Conservation (phyloP, 2,797 vertebrate genomes). For the Clamator glandarius region DNA sequence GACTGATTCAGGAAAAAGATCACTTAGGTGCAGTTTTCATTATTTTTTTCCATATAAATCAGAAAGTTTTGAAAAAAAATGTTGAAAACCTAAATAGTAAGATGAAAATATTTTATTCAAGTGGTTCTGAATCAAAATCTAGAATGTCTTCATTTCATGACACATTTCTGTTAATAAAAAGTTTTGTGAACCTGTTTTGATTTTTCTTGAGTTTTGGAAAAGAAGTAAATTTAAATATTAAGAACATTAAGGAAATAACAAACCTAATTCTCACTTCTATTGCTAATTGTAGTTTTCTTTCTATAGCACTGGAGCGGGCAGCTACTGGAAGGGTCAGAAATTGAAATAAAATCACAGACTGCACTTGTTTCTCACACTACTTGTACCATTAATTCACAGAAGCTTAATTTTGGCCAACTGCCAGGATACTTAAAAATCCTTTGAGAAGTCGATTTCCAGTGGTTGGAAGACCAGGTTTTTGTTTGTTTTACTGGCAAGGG, state of each 20-base stretch:
- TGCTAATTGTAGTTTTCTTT: neutral
- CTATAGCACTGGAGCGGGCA: accelerated
- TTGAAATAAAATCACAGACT: neutral
- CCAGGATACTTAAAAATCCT: neutral
- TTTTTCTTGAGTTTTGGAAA: neutral
- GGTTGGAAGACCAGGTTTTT: neutral
- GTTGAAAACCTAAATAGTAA: neutral
- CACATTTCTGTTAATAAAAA: neutral
- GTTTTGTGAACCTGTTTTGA: accelerated
- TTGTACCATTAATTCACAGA: neutral
- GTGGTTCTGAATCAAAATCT: neutral
- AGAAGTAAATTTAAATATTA: neutral
- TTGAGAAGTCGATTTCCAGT: neutral
- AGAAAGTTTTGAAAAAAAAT: neutral
- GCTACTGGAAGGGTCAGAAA: neutral
- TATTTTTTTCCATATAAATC: neutral
- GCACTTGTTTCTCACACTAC: neutral
- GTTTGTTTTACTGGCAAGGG: neutral
- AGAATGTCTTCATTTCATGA: neutral
- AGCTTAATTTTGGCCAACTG: neutral
- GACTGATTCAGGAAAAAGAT: neutral
- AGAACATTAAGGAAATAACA: neutral
- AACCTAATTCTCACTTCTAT: neutral
- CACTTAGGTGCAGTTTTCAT: accelerated
- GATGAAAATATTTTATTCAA: neutral